Evolutionary conservation across 2,888 invertebrate species (phyloP), one percentile per base, ranked within the genome.

Genomic region (Rotaria socialis): DNA sequence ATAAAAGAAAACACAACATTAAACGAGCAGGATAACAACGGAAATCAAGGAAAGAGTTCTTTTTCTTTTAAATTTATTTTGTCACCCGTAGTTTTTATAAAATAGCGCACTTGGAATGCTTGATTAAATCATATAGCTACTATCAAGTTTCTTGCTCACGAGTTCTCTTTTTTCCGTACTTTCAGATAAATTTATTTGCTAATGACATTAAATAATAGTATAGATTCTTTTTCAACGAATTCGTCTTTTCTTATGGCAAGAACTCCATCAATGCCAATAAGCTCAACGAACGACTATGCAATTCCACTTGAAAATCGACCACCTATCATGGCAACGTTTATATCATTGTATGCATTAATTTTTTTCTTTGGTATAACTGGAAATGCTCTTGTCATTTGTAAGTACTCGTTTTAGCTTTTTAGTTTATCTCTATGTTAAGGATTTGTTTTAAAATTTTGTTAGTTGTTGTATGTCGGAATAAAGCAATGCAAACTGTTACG

Each of bases 381-480:
- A 55, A 86, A 86, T 85, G 75, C 75, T 50, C 43, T 86, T n/a
- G 86, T 86, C 35, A 84, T 86, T 19, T 86, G 85, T 67, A 41
- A 67, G 67, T 67, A 35, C 16, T n/a, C 1, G 19, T 55, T 22
- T 22, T 55, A 16, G 14, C 1, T 55, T 16, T 55, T 16, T 16
- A 92, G 98, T 35, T 50, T 14, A 50, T 50, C 14, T 50, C 14
- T 50, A 50, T 35, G 35, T 35, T 35, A 35, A 35, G 35, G 35
- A 2, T 35, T 35, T 35, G 35, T 35, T 50, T 50, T 50, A 3
- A 50, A 50, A 50, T 11, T 35, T 97, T 98, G 43, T 96, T 96
- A 90, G 97, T 94, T 90, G 96, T 98, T 27, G 97, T 99, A 11
- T 93, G 95, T 58, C 93, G 96, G 55, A 97, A 96, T 92, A 94